phyloP scores from a whole-genome alignment of 2,113 vertebrate genomes.

The Ceyx melanurus region DNA sequence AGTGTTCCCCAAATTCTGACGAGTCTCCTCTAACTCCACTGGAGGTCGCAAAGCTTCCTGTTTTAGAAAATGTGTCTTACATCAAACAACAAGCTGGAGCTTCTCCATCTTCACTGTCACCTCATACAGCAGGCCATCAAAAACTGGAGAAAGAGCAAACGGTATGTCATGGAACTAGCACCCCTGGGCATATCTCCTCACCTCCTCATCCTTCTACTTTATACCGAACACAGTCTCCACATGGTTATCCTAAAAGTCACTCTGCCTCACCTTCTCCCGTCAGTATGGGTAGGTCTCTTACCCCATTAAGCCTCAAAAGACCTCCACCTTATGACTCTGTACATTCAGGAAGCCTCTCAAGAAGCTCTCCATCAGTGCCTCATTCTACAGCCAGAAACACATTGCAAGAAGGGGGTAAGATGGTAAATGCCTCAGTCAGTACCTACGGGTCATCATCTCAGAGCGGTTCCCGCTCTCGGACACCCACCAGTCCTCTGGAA shows the following conservation, averaged over 20 bases:
- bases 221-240: slow-evolving; percentile 87
- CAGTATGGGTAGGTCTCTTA: slow-evolving; percentile 89
- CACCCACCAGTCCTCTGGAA: slow-evolving; percentile 92
- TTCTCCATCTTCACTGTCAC: slow-evolving; percentile 81
- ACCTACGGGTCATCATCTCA: slow-evolving; percentile 83
- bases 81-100: slow-evolving; percentile 82
- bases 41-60: slow-evolving; percentile 89
- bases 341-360: slow-evolving; percentile 87
- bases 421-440: slow-evolving; percentile 80
- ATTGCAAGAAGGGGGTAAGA: slow-evolving; percentile 85
- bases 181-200: slow-evolving; percentile 86
- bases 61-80: slow-evolving; percentile 86
- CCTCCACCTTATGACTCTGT: slow-evolving; percentile 92
- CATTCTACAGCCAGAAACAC: slow-evolving; percentile 82
- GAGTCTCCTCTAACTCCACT: slow-evolving; percentile 95
- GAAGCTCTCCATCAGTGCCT: slow-evolving; percentile 89
- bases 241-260: slow-evolving; percentile 91
- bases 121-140: slow-evolving; percentile 81
- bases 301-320: slow-evolving; percentile 91
- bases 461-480: slow-evolving; percentile 85
- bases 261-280: slow-evolving; percentile 94
- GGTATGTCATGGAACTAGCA: slow-evolving; percentile 78
- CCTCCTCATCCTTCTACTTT: slow-evolving; percentile 88
- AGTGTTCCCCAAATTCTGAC: slow-evolving; percentile 94
- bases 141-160: slow-evolving; percentile 85